Evolutionary conservation across 2,888 invertebrate genomes (phyloP), one percentile per base, ranked within the genome.

Genomic region (Cepaea hortensis): DNA sequence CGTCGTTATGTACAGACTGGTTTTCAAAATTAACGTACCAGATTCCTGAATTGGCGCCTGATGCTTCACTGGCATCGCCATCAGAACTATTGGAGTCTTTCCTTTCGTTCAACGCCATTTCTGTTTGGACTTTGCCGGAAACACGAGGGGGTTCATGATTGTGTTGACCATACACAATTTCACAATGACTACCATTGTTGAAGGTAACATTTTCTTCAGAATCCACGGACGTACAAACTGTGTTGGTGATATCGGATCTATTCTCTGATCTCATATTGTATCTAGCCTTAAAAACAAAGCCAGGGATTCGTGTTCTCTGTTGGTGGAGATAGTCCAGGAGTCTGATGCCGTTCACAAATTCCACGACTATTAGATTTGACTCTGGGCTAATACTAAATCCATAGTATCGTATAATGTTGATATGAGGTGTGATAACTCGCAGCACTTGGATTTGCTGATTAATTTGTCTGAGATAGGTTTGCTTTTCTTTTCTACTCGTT

Each of bases 241-340:
- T 46, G 46, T 76, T 50, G 15, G 76, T 50, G 76, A 50, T 50
- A 76, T 76, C 50, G 20, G 76, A 50, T 50, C 48, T 50, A 50
- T 18, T 18, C 20, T 50, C 50, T 76, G 48, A 3, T 20, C 48
- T 76, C 48, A 20, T 5, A 18, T 20, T 15, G 48, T 48, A 50
- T 76, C 76, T 76, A 15, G 76, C 18, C 76, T 76, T 48, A 3
- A 76, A 13, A 50, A 76, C 50, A 76, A 50, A 76, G 20, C 20
- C 18, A 13, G 50, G 50, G 18, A 76, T 15, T 3, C 18, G 76
- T 48, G 3, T 76, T 76, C 50, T 76, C 18, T 76, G 76, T 50
- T 76, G 18, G 18, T 18, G 76, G 15, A 76, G 76, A 76, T 76
- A 76, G 48, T 76, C 50, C 20, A 76, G 76, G 7, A 76, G 76